Conservation (phyloP, 2,888 invertebrate species). For the Glyphotaelius pellucidus region DNA sequence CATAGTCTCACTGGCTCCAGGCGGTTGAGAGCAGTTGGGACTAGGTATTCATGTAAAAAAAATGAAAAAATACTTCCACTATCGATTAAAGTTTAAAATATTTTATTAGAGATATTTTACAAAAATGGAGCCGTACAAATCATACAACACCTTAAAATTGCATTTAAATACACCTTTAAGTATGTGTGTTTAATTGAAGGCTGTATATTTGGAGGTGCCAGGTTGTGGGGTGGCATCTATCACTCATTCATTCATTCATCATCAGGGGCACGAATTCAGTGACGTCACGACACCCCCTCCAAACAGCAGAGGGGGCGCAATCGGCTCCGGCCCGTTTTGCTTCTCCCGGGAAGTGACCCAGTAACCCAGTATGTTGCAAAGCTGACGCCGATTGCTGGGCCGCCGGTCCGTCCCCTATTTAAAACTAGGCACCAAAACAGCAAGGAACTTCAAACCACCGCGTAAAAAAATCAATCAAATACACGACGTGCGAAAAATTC, state of each 20-base stretch:
- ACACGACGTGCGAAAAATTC: neutral
- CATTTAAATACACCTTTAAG: neutral
- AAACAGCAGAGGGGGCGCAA: conserved; percentile 25
- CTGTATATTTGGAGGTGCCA: neutral
- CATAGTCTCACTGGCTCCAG: no score
- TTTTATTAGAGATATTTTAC: no score
- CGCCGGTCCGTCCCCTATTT: neutral
- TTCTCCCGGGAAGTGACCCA: conserved; percentile 65
- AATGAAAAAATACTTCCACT: no score
- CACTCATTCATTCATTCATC: conserved; percentile 61
- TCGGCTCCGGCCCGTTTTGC: conserved; percentile 48
- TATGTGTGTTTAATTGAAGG: neutral
- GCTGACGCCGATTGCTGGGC: conserved; percentile 60
- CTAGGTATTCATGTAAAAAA: no score
- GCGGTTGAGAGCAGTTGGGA: no score
- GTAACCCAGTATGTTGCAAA: conserved; percentile 63
- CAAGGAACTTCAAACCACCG: neutral
- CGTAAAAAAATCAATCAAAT: neutral
- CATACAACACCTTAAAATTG: no score
- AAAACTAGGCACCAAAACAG: neutral
- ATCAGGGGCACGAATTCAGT: conserved; percentile 43
- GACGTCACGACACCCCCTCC: conserved; percentile 56
- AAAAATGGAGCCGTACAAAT: no score
- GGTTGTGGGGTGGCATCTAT: neutral
- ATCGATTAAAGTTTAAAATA: no score